phyloP scores from a whole-genome alignment of 2,888 invertebrate species.

The Hypercompe scribonia region DNA sequence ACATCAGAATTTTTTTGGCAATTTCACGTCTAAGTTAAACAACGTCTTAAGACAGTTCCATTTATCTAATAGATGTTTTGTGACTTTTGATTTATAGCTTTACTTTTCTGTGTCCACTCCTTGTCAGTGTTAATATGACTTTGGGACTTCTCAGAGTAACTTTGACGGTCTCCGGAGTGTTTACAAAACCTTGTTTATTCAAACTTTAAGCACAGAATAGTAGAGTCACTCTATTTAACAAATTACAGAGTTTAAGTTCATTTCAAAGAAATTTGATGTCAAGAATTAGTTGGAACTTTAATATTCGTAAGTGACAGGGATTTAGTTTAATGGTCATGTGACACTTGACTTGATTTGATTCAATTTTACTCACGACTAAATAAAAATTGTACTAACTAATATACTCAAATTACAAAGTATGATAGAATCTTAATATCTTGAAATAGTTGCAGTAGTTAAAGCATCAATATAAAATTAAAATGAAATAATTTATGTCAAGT shows the following conservation, averaged over 20 bases:
- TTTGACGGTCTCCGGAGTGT: conserved; percentile 7
- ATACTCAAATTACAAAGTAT: no score
- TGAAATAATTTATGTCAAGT: no score
- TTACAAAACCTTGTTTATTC: conserved; percentile 1
- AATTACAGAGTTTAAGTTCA: not conserved
- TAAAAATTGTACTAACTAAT: no score
- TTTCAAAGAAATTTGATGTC: not conserved
- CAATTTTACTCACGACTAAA: not conserved
- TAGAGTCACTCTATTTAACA: conserved; percentile 1
- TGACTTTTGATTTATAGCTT: conserved; percentile 12
- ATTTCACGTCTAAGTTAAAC: not conserved
- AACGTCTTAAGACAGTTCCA: not conserved
- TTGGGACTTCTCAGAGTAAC: conserved; percentile 9
- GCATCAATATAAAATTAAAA: no score
- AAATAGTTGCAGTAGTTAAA: no score
- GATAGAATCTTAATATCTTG: not conserved
- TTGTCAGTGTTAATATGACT: conserved; percentile 14
- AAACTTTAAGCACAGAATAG: conserved; percentile 3
- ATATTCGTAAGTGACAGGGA: not conserved
- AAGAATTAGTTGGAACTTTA: not conserved
- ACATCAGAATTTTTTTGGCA: not conserved
- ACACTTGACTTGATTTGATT: not conserved
- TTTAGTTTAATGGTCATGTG: not conserved
- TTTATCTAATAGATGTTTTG: not conserved
- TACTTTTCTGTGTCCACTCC: conserved; percentile 9